Conservation (phyloP, 2,113 vertebrate species). For the Muntiacus reevesi region DNA sequence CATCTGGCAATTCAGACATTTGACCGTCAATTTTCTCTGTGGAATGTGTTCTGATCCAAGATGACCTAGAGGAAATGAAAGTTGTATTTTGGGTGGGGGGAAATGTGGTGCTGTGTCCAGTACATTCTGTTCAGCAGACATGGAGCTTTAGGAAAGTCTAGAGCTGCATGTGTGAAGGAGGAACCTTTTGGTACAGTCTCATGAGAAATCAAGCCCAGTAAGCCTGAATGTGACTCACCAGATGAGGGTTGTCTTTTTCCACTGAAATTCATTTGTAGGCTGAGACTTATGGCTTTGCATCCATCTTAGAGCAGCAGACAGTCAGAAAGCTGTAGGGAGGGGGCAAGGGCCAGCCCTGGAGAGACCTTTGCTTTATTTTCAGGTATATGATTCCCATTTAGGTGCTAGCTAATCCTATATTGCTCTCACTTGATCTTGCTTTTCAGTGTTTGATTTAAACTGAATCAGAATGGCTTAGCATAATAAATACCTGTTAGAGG, state of each 20-base stretch:
- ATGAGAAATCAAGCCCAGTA: slow-evolving; percentile 56
- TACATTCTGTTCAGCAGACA: neutral
- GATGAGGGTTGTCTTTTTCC: slow-evolving; percentile 53
- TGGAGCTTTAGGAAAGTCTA: neutral
- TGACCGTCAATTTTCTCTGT: neutral
- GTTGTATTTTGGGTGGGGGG: slow-evolving; percentile 19
- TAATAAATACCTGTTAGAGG: slow-evolving; percentile 53
- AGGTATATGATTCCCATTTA: slow-evolving; percentile 48
- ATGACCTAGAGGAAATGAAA: slow-evolving; percentile 53
- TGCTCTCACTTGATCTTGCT: slow-evolving; percentile 46
- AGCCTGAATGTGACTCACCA: slow-evolving; percentile 52
- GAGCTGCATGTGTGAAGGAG: neutral
- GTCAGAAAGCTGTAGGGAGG: slow-evolving; percentile 14
- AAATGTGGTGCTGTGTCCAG: neutral
- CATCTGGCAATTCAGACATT: slow-evolving; percentile 29
- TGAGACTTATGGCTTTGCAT: slow-evolving; percentile 50
- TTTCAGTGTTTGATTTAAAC: slow-evolving; percentile 46
- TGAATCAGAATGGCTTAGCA: slow-evolving; percentile 22
- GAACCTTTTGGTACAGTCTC: slow-evolving; percentile 43
- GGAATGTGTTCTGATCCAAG: slow-evolving; percentile 38
- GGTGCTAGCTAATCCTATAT: slow-evolving; percentile 41
- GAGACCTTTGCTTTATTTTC: slow-evolving; percentile 57
- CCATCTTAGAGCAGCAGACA: slow-evolving; percentile 41
- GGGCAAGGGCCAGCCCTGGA: slow-evolving; percentile 16
- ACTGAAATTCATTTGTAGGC: slow-evolving; percentile 61